Evolutionary conservation across 2,888 invertebrate genomes (phyloP).

Genomic region (Autographa gamma): DNA sequence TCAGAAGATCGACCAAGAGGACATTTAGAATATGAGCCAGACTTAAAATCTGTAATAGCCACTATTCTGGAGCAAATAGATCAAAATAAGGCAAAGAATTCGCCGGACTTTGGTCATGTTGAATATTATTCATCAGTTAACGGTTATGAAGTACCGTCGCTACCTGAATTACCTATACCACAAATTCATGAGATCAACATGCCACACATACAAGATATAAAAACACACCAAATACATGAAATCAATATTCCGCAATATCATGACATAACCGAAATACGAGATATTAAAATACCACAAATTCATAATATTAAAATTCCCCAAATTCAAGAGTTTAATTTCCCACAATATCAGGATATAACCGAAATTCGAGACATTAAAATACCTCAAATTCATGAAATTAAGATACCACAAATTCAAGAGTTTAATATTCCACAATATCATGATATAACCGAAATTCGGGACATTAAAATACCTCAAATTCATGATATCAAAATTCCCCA

Average conservation of each 20-base stretch:
- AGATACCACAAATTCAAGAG: not conserved
- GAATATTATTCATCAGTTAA: not conserved
- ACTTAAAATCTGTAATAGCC: slow-evolving; percentile 29
- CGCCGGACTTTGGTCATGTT: not conserved
- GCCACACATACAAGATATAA: too few species aligned
- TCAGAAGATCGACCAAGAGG: slow-evolving; percentile 33
- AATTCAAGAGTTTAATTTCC: not conserved
- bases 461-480: slow-evolving; percentile 3
- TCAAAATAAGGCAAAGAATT: slow-evolving; percentile 14
- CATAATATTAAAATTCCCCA: not conserved
- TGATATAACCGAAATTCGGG: not conserved
- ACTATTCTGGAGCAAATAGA: slow-evolving; percentile 29
- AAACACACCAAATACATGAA: too few species aligned
- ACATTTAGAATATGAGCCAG: slow-evolving; percentile 16
- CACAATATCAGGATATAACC: not conserved
- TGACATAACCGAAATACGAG: too few species aligned
- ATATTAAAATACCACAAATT: not conserved
- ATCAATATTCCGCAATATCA: not conserved
- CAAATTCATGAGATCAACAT: not conserved
- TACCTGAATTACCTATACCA: slow-evolving; percentile 3
- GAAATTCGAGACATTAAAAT: slow-evolving; percentile 1
- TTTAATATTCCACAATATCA: not conserved
- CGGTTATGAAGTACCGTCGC: not conserved
- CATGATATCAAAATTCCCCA: slow-evolving; percentile 8
- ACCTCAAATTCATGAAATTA: not conserved